These are phyloP conservation scores for Mustelus asterias DNA, from an alignment of 2,113 vertebrate species.

Conservation along the genomic window DNA sequence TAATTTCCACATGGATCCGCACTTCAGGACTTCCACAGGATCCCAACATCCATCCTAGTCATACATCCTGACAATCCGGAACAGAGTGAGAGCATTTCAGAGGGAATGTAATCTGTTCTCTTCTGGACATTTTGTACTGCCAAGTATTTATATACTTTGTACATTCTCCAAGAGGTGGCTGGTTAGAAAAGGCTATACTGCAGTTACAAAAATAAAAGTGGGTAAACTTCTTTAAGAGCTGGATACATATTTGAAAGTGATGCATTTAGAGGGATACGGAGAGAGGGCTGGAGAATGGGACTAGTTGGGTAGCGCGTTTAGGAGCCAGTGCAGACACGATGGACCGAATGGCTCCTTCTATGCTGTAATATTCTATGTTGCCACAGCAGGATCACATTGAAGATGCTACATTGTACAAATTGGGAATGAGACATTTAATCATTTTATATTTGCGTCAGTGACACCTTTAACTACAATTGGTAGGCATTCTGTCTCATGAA, in stretches of 20 bases:
- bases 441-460: background rate
- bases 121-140: background rate
- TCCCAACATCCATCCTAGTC: too few species aligned
- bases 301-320: too few species aligned
- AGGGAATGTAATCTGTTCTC: background rate
- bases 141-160: background rate
- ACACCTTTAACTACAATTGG: background rate
- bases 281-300: too few species aligned
- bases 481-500: background rate
- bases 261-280: too few species aligned
- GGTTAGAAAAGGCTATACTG: too few species aligned
- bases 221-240: too few species aligned
- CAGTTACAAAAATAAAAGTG: background rate
- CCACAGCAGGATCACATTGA: background rate
- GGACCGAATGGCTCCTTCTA: too few species aligned
- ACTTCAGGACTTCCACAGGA: too few species aligned
- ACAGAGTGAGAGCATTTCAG: background rate
- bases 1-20: too few species aligned
- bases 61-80: background rate
- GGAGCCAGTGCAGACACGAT: too few species aligned
- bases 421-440: background rate
- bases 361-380: background rate
- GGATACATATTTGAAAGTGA: too few species aligned
- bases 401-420: background rate
- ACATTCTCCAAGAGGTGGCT: background rate